These are phyloP conservation scores for Mechanitis messenoides DNA, from an alignment of 2,888 invertebrate species.

Conservation along the genomic window DNA sequence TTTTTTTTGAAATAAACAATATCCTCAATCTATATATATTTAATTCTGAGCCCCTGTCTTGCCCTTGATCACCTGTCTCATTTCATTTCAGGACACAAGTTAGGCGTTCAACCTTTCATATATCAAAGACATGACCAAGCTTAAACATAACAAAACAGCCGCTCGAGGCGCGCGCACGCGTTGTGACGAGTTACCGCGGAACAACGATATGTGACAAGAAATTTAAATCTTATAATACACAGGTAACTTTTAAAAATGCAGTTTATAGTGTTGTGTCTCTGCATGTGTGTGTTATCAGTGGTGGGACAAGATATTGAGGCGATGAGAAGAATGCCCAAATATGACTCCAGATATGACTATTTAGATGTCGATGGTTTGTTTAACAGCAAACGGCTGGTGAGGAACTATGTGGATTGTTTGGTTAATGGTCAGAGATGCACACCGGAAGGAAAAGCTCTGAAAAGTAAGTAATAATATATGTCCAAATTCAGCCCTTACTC, in stretches of 20 bases:
- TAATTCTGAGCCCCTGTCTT: conserved; percentile 6
- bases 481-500: background rate
- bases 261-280: conserved; percentile 35
- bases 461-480: conserved; percentile 76
- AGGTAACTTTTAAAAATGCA: conserved; percentile 26
- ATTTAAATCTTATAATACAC: conserved; percentile 12
- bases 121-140: conserved; percentile 33
- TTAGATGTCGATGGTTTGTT: conserved; percentile 82
- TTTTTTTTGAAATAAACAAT: too few species aligned
- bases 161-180: conserved; percentile 45
- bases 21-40: too few species aligned
- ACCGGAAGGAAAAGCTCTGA: conserved; percentile 83
- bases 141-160: conserved; percentile 22
- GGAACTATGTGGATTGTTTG: conserved; percentile 83
- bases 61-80: conserved; percentile 30
- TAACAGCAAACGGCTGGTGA: conserved; percentile 80
- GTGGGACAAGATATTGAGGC: conserved; percentile 52
- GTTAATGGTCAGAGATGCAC: conserved; percentile 81
- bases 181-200: conserved; percentile 22
- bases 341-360: conserved; percentile 79
- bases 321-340: conserved; percentile 62
- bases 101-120: conserved; percentile 29
- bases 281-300: conserved; percentile 48
- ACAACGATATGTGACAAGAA: conserved; percentile 28
- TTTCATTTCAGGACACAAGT: conserved; percentile 30